Conservation (phyloP, 2,797 vertebrate genomes). For the Xerus rutilus region DNA sequence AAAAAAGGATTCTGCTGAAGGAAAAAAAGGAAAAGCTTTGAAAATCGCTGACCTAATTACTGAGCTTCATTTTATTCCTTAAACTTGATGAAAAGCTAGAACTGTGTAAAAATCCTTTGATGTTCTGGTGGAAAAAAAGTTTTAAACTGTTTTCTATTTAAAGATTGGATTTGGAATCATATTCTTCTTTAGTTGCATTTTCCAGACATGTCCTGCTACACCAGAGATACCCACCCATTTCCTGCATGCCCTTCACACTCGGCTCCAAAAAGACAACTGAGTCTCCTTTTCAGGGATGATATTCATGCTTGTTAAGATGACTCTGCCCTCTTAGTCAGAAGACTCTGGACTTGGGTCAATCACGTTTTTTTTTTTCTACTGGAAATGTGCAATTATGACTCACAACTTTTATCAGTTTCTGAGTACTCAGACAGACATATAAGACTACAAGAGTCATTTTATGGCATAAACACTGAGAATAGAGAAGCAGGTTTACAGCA, state of each 20-base stretch:
- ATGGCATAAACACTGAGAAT: not conserved
- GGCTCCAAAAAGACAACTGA: not conserved
- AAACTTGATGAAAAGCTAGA: constrained; percentile 12
- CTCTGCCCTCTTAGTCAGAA: not conserved
- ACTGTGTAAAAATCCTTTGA: not conserved
- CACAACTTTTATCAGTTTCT: constrained; percentile 5
- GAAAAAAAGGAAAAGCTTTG: not conserved
- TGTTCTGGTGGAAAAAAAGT: not conserved
- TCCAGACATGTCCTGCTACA: not conserved
- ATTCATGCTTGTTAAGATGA: not conserved
- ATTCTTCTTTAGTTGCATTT: constrained; percentile 1
- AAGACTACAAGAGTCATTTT: not conserved
- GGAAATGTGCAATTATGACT: constrained; percentile 28
- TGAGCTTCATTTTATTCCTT: constrained; percentile 27
- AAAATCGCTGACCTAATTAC: constrained; percentile 29
- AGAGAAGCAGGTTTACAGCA: not conserved
- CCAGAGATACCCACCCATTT: not conserved
- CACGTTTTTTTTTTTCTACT: not conserved
- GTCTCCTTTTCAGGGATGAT: not conserved
- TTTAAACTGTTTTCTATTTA: constrained; percentile 34
- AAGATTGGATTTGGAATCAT: not conserved
- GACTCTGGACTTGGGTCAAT: not conserved
- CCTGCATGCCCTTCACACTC: not conserved
- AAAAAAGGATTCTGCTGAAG: constrained; percentile 8
- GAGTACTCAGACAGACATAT: not conserved